Conservation (phyloP, 1,140 invertebrate species). For the Himalopsyche phryganea region DNA sequence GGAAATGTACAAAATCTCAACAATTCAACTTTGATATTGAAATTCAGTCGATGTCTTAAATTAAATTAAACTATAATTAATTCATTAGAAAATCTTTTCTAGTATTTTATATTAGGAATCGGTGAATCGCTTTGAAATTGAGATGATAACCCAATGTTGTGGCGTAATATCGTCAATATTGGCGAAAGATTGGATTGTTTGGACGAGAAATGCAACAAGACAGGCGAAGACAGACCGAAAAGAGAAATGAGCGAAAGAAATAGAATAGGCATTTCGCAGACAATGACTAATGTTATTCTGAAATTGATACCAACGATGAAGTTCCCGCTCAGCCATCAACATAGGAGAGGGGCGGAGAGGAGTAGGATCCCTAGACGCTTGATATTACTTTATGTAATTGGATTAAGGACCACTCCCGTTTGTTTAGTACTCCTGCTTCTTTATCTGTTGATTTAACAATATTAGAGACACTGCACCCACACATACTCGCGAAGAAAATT, state of each 20-base stretch:
- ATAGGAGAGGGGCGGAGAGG: not conserved
- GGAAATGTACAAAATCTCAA: too few species aligned
- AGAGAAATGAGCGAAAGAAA: conserved; percentile 27
- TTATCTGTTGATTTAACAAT: conserved; percentile 33
- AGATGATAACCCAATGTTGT: too few species aligned
- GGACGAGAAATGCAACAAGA: not conserved
- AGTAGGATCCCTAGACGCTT: conserved; percentile 23
- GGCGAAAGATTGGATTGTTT: too few species aligned
- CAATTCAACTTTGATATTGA: too few species aligned
- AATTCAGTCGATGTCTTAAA: too few species aligned
- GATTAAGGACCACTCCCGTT: conserved; percentile 36
- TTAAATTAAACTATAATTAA: too few species aligned
- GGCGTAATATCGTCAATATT: too few species aligned
- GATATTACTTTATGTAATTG: conserved; percentile 35
- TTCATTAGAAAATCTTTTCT: too few species aligned
- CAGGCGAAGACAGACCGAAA: not conserved
- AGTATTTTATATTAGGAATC: too few species aligned
- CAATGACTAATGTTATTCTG: conserved; percentile 35
- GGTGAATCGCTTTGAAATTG: too few species aligned
- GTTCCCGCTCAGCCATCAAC: conserved; percentile 6
- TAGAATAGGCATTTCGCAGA: conserved; percentile 32
- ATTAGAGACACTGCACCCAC: conserved; percentile 25
- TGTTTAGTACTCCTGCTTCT: conserved; percentile 28
- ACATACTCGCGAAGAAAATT: not conserved
- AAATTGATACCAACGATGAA: conserved; percentile 33